phyloP scores from a whole-genome alignment of 2,888 invertebrate species.

The Maniola hyperantus region DNA sequence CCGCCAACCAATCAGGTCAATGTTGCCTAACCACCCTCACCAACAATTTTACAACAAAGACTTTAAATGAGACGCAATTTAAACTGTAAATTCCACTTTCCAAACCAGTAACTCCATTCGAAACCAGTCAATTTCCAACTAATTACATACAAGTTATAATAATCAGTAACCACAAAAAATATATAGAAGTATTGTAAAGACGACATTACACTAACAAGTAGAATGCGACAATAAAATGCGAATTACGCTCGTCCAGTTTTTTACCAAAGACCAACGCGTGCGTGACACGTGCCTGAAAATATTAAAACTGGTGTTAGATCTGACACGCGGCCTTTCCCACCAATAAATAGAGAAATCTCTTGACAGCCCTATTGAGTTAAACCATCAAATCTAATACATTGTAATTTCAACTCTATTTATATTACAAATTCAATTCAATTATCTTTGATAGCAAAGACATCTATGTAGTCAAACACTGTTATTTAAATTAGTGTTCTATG shows the following conservation, averaged over 20 bases:
- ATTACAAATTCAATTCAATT: constrained; percentile 12
- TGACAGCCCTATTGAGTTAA: constrained; percentile 63
- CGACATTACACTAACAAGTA: constrained; percentile 72
- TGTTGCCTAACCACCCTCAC: neutral
- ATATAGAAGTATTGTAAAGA: constrained; percentile 38
- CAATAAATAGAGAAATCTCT: constrained; percentile 76
- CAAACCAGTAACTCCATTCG: constrained; percentile 46
- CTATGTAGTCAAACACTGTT: neutral
- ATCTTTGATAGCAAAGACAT: neutral
- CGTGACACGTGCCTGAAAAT: constrained; percentile 71
- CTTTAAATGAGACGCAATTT: constrained; percentile 24
- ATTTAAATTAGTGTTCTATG: constrained; percentile 44
- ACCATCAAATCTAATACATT: constrained; percentile 31
- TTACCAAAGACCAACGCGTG: constrained; percentile 78
- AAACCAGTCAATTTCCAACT: constrained; percentile 64
- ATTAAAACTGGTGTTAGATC: constrained; percentile 82
- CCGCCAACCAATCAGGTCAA: neutral
- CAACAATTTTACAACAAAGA: constrained; percentile 24
- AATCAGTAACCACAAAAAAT: constrained; percentile 65
- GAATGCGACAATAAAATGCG: constrained; percentile 79
- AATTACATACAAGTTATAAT: constrained; percentile 59
- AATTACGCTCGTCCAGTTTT: constrained; percentile 77
- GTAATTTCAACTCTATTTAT: constrained; percentile 43
- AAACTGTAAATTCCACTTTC: constrained; percentile 33
- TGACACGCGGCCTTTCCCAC: constrained; percentile 82